Evolutionary conservation across 2,113 vertebrate genomes (phyloP).

Genomic region (Hippocampus guttulatus): DNA sequence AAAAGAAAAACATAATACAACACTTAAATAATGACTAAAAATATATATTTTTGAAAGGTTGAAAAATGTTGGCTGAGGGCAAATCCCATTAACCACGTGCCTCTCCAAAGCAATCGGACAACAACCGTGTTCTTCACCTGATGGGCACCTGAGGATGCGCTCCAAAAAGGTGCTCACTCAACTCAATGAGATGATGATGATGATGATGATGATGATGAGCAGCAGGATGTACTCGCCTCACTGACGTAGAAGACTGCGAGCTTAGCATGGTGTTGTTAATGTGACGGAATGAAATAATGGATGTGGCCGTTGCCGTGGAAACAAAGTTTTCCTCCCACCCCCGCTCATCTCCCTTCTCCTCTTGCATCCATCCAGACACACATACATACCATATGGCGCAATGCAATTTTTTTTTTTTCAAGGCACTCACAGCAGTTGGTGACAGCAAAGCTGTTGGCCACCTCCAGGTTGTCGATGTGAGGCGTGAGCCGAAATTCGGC

Average conservation of each 20-base stretch:
- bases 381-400: not conserved
- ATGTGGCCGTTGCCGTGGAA: constrained; percentile 69
- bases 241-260: not conserved
- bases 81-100: not conserved
- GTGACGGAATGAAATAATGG: constrained; percentile 30
- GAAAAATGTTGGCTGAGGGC: not conserved
- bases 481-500: constrained; percentile 93
- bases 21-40: not conserved
- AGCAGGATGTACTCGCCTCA: not conserved
- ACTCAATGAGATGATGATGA: not conserved
- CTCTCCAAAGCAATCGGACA: not conserved
- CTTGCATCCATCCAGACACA: not conserved
- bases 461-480: constrained; percentile 98
- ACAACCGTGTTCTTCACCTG: too few species aligned
- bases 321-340: constrained; percentile 60
- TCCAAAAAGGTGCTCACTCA: not conserved
- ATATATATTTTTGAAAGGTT: not conserved
- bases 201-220: not conserved
- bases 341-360: constrained; percentile 7
- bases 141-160: not conserved
- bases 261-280: not conserved
- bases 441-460: constrained; percentile 97
- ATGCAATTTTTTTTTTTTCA: constrained; percentile 3
- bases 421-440: constrained; percentile 95
- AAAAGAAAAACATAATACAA: not conserved